Percentiles rank a stretch among this genome's conserved stretches.
These are phyloP conservation scores for Turdus rufiventris DNA, from an alignment of 2,113 vertebrate species.

Conservation along the genomic window DNA sequence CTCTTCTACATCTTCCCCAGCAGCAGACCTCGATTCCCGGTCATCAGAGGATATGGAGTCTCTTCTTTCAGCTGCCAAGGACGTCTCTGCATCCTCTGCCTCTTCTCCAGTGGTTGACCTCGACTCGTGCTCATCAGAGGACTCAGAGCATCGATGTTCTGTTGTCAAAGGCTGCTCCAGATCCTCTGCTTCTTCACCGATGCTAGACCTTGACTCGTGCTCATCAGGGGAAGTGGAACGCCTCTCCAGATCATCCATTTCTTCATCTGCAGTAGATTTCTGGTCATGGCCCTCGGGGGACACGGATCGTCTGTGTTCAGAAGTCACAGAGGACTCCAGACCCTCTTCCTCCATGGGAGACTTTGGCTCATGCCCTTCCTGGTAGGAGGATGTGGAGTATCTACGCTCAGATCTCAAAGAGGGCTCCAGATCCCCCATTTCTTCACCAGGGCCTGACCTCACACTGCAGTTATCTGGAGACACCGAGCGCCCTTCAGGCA, in stretches of 20 bases:
- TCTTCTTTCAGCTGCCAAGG: constrained; percentile 20
- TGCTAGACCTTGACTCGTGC: constrained; percentile 55
- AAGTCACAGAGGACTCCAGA: constrained; percentile 33
- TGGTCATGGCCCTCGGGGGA: constrained; percentile 68
- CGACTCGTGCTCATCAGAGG: constrained; percentile 66
- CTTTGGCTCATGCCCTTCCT: neutral
- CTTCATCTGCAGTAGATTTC: constrained; percentile 38
- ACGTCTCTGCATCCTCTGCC: constrained; percentile 48
- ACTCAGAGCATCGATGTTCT: constrained; percentile 68
- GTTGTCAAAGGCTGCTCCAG: constrained; percentile 60
- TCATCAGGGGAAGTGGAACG: constrained; percentile 41
- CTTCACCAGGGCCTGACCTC: constrained; percentile 27
- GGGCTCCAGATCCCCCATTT: constrained; percentile 4
- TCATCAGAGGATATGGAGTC: constrained; percentile 41
- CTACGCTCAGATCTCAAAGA: neutral
- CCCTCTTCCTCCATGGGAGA: constrained; percentile 40
- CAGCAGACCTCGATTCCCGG: constrained; percentile 36
- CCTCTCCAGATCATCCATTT: constrained; percentile 49
- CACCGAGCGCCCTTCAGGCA: constrained; percentile 15
- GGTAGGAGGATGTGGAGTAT: constrained; percentile 19
- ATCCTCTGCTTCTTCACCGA: constrained; percentile 25
- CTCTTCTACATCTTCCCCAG: constrained; percentile 28
- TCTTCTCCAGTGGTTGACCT: constrained; percentile 51
- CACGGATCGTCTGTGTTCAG: constrained; percentile 46
- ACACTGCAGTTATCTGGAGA: constrained; percentile 56